These are phyloP conservation scores for Poliocrania exsul DNA, from an alignment of 2,797 vertebrate genomes.

Conservation along the genomic window DNA sequence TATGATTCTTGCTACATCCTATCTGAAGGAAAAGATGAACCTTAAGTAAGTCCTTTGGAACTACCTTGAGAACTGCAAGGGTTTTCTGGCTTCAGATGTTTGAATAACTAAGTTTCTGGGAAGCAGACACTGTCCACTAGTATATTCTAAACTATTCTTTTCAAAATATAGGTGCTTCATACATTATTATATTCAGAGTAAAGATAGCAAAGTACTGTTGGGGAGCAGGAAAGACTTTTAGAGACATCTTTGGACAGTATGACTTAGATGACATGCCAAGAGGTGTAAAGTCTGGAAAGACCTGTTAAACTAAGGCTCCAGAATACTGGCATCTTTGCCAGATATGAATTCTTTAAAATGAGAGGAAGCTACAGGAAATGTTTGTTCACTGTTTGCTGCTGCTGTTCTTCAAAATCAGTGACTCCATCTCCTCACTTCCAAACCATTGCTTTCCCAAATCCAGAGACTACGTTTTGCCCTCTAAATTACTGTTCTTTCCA, in stretches of 20 bases:
- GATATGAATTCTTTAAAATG: background rate
- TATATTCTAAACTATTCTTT: background rate
- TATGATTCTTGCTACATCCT: background rate
- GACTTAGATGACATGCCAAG: rapidly evolving
- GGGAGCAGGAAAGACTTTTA: background rate
- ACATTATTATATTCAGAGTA: background rate
- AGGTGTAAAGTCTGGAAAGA: background rate
- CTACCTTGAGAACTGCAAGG: background rate
- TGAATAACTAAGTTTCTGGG: background rate
- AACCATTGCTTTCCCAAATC: background rate
- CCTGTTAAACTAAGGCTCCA: background rate
- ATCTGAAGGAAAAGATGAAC: background rate
- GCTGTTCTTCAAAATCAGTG: background rate
- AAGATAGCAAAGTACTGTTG: background rate
- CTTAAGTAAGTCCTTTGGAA: background rate
- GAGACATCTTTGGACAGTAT: background rate
- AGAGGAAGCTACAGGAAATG: background rate
- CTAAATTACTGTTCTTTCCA: background rate
- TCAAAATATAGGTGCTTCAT: background rate
- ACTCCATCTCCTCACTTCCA: background rate
- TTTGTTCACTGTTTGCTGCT: background rate
- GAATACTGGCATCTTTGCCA: background rate
- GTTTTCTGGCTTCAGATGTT: background rate
- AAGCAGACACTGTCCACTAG: background rate
- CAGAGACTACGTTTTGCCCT: background rate